phyloP scores from a whole-genome alignment of 2,113 vertebrate species.

The Myotis yumanensis region DNA sequence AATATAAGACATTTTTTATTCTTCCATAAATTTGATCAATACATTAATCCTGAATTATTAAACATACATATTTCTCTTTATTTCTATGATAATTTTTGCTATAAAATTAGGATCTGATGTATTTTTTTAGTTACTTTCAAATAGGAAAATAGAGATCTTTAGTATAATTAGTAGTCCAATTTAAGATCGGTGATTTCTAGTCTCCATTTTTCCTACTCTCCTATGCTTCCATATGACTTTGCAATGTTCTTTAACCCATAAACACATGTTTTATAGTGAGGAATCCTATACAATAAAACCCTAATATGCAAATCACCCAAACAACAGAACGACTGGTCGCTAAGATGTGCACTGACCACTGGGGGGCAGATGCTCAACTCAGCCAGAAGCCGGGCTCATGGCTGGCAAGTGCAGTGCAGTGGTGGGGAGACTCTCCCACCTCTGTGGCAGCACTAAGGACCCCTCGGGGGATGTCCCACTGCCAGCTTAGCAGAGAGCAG shows the following conservation, averaged over 20 bases:
- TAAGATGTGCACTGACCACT: too few species aligned
- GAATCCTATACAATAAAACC: neutral
- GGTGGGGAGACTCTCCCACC: too few species aligned
- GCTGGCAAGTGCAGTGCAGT: too few species aligned
- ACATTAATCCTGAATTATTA: neutral
- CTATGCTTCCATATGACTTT: neutral
- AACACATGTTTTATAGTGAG: neutral
- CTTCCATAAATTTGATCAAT: neutral
- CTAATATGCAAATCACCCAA: too few species aligned
- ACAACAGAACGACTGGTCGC: too few species aligned
- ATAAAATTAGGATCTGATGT: neutral
- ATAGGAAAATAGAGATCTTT: neutral
- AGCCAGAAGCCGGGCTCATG: too few species aligned
- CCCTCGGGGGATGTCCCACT: too few species aligned
- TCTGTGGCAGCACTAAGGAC: too few species aligned
- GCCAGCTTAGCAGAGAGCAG: too few species aligned
- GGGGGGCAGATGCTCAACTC: too few species aligned
- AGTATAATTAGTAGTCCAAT: neutral
- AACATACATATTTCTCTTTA: neutral
- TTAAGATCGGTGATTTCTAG: neutral
- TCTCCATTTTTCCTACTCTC: neutral
- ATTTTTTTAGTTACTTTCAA: neutral
- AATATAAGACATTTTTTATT: neutral
- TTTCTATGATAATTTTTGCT: neutral
- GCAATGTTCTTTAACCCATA: neutral